These are phyloP conservation scores for Orussus abietinus DNA, from an alignment of 1,140 invertebrate genomes.

Conservation along the genomic window DNA sequence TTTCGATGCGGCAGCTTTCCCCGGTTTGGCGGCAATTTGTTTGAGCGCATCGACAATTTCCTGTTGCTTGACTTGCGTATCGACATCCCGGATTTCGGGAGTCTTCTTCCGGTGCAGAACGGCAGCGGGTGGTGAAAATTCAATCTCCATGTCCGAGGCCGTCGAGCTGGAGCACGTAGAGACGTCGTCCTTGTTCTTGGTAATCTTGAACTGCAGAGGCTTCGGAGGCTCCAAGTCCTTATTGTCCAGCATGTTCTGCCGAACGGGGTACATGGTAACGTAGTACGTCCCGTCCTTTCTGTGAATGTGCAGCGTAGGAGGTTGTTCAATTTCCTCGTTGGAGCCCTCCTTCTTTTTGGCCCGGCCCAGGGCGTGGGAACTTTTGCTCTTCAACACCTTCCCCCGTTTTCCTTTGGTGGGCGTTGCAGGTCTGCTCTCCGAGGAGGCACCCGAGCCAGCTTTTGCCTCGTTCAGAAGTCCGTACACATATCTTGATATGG, in stretches of 20 bases:
- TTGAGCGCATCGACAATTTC: not conserved
- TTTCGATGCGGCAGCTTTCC: no score
- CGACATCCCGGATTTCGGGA: not conserved
- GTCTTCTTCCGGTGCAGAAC: not conserved
- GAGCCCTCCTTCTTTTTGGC: no score
- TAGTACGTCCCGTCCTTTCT: no score
- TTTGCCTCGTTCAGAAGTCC: slow-evolving; percentile 13
- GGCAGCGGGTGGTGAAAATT: not conserved
- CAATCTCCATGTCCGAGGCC: not conserved
- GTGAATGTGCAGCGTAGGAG: no score
- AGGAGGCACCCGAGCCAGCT: not conserved
- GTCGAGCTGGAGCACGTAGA: not conserved
- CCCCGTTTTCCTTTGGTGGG: slow-evolving; percentile 11
- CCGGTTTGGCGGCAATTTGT: no score
- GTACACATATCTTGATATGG: slow-evolving; percentile 18
- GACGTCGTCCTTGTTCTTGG: no score
- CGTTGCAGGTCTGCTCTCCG: slow-evolving; percentile 2
- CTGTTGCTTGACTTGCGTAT: not conserved
- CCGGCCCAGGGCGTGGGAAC: slow-evolving; percentile 7
- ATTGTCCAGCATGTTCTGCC: no score
- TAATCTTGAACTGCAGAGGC: no score
- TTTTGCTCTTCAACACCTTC: slow-evolving; percentile 9
- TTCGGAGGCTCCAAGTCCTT: no score
- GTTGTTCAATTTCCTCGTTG: no score
- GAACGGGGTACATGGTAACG: no score